These are phyloP conservation scores for Chondrosia reniformis DNA, from an alignment of 37 sponge, comb jelly and placozoan species.

Conservation along the genomic window DNA sequence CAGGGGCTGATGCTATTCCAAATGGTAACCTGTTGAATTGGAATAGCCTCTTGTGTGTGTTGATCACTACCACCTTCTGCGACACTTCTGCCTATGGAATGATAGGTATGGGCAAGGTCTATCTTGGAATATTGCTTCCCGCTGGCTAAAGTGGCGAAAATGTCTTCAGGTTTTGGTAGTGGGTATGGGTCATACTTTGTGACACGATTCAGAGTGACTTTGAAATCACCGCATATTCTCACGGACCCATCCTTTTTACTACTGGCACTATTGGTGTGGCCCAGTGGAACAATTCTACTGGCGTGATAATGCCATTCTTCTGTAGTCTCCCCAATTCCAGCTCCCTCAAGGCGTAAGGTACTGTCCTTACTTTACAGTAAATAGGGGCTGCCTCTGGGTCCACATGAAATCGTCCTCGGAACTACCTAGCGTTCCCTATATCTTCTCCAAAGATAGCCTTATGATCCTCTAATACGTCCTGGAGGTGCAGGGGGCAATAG, in stretches of 20 bases:
- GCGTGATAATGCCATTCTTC: not conserved
- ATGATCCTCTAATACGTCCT: slow-evolving; percentile 23
- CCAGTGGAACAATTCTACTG: slow-evolving; percentile 21
- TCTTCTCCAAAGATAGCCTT: slow-evolving; percentile 31
- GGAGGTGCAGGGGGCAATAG: not conserved
- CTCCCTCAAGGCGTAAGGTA: slow-evolving; percentile 47
- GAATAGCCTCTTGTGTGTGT: slow-evolving; percentile 40
- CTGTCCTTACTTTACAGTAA: slow-evolving; percentile 39
- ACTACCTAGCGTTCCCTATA: slow-evolving; percentile 27
- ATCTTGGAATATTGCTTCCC: slow-evolving; percentile 28
- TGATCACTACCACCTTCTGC: slow-evolving; percentile 3
- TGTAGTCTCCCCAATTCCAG: not conserved
- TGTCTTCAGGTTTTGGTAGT: slow-evolving; percentile 26
- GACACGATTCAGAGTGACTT: slow-evolving; percentile 5
- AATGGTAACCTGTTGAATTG: slow-evolving; percentile 38
- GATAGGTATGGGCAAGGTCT: slow-evolving; percentile 9
- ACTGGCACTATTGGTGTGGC: slow-evolving; percentile 32
- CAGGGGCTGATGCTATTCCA: slow-evolving; percentile 35
- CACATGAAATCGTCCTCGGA: slow-evolving; percentile 18
- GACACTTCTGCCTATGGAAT: slow-evolving; percentile 5
- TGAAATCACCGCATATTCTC: slow-evolving; percentile 25
- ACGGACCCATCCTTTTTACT: slow-evolving; percentile 8
- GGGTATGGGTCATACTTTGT: slow-evolving; percentile 21
- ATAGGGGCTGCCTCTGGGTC: slow-evolving; percentile 30
- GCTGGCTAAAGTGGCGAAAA: slow-evolving; percentile 12